Conservation (phyloP, 2,888 invertebrate species). For the Leptinotarsa rubiginosa region DNA sequence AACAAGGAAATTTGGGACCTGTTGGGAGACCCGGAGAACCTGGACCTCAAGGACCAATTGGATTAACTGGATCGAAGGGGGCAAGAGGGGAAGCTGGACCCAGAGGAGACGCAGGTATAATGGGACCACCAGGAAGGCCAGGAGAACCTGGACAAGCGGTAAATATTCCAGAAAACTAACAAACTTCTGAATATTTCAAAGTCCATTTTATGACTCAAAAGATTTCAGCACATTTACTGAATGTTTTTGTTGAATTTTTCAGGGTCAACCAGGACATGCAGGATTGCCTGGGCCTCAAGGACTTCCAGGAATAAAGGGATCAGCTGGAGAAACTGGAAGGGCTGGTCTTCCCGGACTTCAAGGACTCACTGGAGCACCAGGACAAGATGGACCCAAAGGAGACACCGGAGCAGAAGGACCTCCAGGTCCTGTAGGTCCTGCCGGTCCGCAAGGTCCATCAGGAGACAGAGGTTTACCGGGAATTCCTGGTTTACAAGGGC, state of each 20-base stretch:
- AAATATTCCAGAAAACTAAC: conserved; percentile 54
- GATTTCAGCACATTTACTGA: too few relatives aligned
- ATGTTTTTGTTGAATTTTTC: conserved; percentile 17
- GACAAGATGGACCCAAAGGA: conserved; percentile 80
- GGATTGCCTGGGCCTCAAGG: conserved; percentile 81
- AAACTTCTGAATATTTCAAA: neutral
- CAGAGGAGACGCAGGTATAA: conserved; percentile 80
- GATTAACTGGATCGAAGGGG: conserved; percentile 79
- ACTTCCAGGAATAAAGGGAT: conserved; percentile 78
- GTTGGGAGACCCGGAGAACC: conserved; percentile 74
- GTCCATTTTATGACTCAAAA: too few relatives aligned
- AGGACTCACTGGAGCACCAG: conserved; percentile 79
- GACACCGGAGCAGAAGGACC: conserved; percentile 79
- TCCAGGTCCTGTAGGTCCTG: conserved; percentile 76
- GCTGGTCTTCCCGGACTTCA: conserved; percentile 75
- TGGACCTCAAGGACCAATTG: conserved; percentile 73
- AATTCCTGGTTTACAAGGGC: conserved; percentile 73
- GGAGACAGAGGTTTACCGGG: conserved; percentile 78
- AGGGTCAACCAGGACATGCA: conserved; percentile 79
- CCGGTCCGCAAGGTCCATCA: conserved; percentile 76
- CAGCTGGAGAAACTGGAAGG: conserved; percentile 77
- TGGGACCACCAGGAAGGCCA: conserved; percentile 82
- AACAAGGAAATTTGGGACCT: conserved; percentile 76
- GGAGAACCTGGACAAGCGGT: conserved; percentile 81
- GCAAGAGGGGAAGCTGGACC: conserved; percentile 80